These are phyloP conservation scores for Centruroides sculpturatus DNA, from an alignment of 1,140 invertebrate species.

Conservation along the genomic window DNA sequence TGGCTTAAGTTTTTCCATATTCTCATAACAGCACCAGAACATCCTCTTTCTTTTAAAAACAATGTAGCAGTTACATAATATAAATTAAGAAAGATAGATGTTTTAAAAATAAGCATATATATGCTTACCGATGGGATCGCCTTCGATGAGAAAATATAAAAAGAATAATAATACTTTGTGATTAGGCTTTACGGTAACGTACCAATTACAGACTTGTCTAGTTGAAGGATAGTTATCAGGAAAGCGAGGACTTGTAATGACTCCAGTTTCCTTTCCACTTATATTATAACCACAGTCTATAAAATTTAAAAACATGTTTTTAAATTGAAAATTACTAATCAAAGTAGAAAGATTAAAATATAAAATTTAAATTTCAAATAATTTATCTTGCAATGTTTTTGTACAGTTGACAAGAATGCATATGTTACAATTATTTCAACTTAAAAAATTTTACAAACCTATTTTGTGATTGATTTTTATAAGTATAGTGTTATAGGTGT, in stretches of 20 bases:
- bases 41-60: slow-evolving; percentile 52
- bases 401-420: too few relatives aligned
- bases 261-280: slow-evolving; percentile 65
- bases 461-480: too few relatives aligned
- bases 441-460: too few relatives aligned
- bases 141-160: slow-evolving; percentile 72
- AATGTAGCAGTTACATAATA: not conserved
- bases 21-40: slow-evolving; percentile 72
- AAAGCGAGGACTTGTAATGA: slow-evolving; percentile 71
- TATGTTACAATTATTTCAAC: too few relatives aligned
- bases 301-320: not conserved
- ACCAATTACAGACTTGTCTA: slow-evolving; percentile 69
- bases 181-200: slow-evolving; percentile 61
- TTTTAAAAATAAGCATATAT: not conserved
- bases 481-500: too few relatives aligned
- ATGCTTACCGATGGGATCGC: slow-evolving; percentile 44
- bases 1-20: slow-evolving; percentile 59
- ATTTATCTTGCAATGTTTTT: not conserved
- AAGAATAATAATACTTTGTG: slow-evolving; percentile 75
- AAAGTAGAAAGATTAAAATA: not conserved
- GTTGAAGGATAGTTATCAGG: slow-evolving; percentile 69
- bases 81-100: not conserved
- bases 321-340: too few relatives aligned
- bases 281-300: slow-evolving; percentile 79
- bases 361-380: not conserved